Evolutionary conservation across 2,113 vertebrate genomes (phyloP), one percentile per base, ranked within the genome.

Genomic region (Rhagologus leucostigma): DNA sequence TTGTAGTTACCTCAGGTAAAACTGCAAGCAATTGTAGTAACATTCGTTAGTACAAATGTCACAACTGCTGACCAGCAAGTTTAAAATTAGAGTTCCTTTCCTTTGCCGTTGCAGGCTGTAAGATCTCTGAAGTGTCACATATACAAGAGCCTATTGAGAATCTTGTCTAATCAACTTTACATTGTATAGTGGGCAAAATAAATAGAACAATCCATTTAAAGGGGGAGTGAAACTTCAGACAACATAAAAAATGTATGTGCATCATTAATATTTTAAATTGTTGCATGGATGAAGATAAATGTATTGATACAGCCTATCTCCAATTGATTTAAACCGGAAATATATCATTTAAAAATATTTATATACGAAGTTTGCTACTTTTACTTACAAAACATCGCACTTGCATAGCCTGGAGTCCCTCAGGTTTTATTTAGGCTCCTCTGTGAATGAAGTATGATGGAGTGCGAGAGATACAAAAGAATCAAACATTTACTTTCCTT

Each of bases 181-280:
- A 42, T 42, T 42, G 41, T 78, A 24, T 46, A 63, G 62, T 57
- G 32, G 69, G 29, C 47, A 85, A 94, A 92, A 94, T 87, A 87
- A 80, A 93, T 69, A 91, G 53, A 77, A 73, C n/a, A 91, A 73
- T 92, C 23, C 21, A 62, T 89, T 93, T 89, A 53, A 90, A 94
- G 69, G 62, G 59, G 27, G 73, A 91, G 24, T 6, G 8, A 91
- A 95, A 85, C 57, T 95, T 95, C 44, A 94, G 56, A 55, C 78
- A 89, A 84, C 63, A 90, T 94, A 70, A 84, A 92, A 97, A 94
- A 77, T 84, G 41, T 50, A 94, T 77, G 50, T 81, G 49, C 32
- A 23, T 46, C 18, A 64, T 96, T 95, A 92, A 80, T 82, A 75
- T 80, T 96, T 93, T 87, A 94, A 95, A 91, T 90, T 92, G 56